Conservation (phyloP, 2,888 invertebrate genomes). For the Choreutis nemorana region DNA sequence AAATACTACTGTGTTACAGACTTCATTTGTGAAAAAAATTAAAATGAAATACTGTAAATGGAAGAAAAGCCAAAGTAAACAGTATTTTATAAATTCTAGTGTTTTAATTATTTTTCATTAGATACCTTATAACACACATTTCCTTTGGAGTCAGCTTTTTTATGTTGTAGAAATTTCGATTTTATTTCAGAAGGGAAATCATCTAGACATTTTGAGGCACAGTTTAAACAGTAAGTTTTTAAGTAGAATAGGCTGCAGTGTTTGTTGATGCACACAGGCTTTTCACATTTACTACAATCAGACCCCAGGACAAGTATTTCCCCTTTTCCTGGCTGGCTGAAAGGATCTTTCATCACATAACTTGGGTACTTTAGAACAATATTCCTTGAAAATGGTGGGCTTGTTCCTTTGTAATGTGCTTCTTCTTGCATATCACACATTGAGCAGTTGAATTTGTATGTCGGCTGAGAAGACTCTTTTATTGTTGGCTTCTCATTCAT, state of each 20-base stretch:
- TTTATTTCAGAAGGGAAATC: constrained; percentile 75
- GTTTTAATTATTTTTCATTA: constrained; percentile 10
- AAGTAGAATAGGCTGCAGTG: constrained; percentile 84
- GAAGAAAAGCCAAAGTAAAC: constrained; percentile 66
- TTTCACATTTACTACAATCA: constrained; percentile 75
- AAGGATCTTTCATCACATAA: constrained; percentile 87
- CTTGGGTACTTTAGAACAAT: constrained; percentile 74
- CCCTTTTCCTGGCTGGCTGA: constrained; percentile 75
- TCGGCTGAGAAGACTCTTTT: too few relatives aligned
- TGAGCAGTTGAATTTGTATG: constrained; percentile 68
- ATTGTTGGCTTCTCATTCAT: too few relatives aligned
- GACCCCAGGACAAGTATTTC: constrained; percentile 81
- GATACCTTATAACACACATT: too few relatives aligned
- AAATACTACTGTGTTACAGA: constrained; percentile 55
- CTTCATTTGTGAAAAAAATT: constrained; percentile 53
- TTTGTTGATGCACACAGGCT: constrained; percentile 74
- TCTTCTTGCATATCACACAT: constrained; percentile 73
- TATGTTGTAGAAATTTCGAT: too few relatives aligned
- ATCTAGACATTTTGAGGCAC: constrained; percentile 66
- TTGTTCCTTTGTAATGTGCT: constrained; percentile 78
- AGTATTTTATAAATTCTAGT: constrained; percentile 48
- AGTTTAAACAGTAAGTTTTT: constrained; percentile 75
- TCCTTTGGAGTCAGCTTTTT: too few relatives aligned
- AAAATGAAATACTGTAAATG: constrained; percentile 59
- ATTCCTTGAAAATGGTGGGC: constrained; percentile 76